Evolutionary conservation across 2,113 vertebrate genomes (phyloP).

Genomic region (Forbesichthys agassizii): DNA sequence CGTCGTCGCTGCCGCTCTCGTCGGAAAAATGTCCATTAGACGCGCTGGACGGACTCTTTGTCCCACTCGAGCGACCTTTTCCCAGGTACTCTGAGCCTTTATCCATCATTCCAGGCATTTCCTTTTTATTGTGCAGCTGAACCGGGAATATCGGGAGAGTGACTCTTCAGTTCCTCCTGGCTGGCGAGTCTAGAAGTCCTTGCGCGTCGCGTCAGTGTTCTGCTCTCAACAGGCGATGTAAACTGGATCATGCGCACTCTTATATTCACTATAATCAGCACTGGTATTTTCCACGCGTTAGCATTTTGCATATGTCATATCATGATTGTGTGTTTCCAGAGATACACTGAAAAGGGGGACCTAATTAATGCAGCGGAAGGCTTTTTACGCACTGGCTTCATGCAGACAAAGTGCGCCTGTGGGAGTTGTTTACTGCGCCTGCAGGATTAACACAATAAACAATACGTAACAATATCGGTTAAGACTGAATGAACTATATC

Average conservation of each 20-base stretch:
- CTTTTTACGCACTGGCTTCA: constrained; percentile 29
- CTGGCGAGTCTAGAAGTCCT: background rate
- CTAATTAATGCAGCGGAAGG: constrained; percentile 67
- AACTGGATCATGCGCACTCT: too few species aligned
- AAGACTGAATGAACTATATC: background rate
- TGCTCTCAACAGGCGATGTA: too few species aligned
- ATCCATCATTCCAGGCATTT: constrained; percentile 94
- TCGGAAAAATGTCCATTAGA: constrained; percentile 91
- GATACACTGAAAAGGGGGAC: background rate
- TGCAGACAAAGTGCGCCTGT: constrained; percentile 22
- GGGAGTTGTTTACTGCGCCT: constrained; percentile 43
- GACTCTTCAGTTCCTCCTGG: background rate
- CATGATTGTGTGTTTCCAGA: background rate
- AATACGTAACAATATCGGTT: background rate
- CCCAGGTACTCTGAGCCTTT: constrained; percentile 88
- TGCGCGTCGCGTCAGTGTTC: constrained; percentile 41
- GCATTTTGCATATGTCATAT: background rate
- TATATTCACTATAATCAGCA: too few species aligned
- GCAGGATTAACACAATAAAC: background rate
- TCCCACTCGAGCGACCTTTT: constrained; percentile 85
- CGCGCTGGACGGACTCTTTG: constrained; percentile 87
- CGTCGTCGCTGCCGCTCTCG: constrained; percentile 92
- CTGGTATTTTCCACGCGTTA: background rate
- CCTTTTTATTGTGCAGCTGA: constrained; percentile 23
- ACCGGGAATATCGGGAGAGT: background rate